Evolutionary conservation across 92 coral and sea anemone species (phyloP).

Genomic region (Phenganax marumi): DNA sequence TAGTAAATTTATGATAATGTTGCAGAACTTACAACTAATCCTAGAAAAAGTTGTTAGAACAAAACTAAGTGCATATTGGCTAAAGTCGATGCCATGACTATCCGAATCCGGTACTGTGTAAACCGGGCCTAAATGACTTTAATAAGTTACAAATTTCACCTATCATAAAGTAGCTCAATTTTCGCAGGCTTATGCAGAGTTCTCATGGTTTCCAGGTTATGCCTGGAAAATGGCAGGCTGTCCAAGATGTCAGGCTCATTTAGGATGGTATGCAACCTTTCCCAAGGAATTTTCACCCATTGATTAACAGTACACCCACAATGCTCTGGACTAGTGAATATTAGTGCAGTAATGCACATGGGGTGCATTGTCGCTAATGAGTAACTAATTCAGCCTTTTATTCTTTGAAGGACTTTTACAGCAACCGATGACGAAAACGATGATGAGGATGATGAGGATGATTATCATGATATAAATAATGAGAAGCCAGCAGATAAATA

Average conservation of each 20-base stretch:
- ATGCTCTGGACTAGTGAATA: background rate
- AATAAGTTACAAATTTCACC: background rate
- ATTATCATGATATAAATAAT: background rate
- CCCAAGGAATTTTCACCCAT: background rate
- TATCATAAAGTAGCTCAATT: background rate
- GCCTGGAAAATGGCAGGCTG: slow-evolving; percentile 90
- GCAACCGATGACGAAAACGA: slow-evolving; percentile 41
- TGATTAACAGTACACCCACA: background rate
- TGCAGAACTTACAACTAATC: no score
- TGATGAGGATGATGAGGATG: slow-evolving; percentile 20
- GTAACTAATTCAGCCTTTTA: background rate
- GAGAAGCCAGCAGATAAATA: slow-evolving; percentile 44
- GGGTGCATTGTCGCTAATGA: background rate
- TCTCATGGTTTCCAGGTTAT: slow-evolving; percentile 91
- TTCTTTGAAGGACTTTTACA: slow-evolving; percentile 63
- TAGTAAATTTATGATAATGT: no score
- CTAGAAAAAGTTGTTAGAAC: no score
- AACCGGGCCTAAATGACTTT: no score
- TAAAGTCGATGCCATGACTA: no score
- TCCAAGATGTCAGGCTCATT: slow-evolving; percentile 84
- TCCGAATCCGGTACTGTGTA: no score
- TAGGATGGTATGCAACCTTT: slow-evolving; percentile 77
- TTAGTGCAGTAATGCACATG: background rate
- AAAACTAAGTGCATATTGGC: no score
- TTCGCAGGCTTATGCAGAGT: slow-evolving; percentile 69